A percentile compares a stretch with the other conserved stretches of the same genome.
Evolutionary conservation across 2,797 vertebrate species (phyloP).

Genomic region (Sternarchorhynchus goeldii): DNA sequence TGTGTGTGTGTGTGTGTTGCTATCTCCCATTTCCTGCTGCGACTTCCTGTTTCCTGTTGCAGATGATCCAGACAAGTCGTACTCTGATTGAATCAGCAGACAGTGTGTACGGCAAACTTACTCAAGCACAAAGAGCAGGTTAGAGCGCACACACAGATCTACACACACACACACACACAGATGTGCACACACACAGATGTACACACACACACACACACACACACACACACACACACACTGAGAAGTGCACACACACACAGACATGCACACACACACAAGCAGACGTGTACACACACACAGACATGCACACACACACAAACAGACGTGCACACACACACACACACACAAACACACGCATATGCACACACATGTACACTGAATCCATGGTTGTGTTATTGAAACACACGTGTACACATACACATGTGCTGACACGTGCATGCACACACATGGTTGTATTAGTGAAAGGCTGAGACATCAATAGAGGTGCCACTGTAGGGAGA

Average conservation of each 20-base stretch:
- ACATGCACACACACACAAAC: no score
- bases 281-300: no score
- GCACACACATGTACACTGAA: no score
- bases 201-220: not conserved
- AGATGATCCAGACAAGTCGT: constrained; percentile 94
- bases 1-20: constrained; percentile 5
- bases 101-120: constrained; percentile 84
- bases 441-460: no score
- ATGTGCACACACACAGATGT: not conserved
- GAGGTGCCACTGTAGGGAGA: no score
- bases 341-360: no score
- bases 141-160: constrained; percentile 43
- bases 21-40: constrained; percentile 50
- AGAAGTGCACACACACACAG: not conserved
- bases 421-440: no score
- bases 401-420: no score
- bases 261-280: not conserved
- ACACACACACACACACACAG: constrained; percentile 11
- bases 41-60: constrained; percentile 51
- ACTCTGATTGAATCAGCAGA: constrained; percentile 90
- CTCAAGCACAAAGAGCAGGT: constrained; percentile 90
- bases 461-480: no score
- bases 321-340: no score
- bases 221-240: constrained; percentile 5
- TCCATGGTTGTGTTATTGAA: no score